These are phyloP conservation scores for Trachelus troglodyta DNA, from an alignment of 2,888 invertebrate genomes.

Conservation along the genomic window DNA sequence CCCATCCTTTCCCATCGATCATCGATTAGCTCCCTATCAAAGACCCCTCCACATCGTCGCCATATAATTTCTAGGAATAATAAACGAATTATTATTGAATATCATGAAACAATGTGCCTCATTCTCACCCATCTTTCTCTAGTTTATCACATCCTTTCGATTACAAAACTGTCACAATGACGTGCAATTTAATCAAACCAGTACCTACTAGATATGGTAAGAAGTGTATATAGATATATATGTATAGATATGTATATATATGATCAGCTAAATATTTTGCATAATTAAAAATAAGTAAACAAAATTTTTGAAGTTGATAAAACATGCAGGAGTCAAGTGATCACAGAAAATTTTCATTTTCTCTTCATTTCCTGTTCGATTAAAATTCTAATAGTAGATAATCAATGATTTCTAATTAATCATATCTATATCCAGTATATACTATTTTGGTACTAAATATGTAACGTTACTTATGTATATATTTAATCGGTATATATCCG, in stretches of 20 bases:
- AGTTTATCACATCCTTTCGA: neutral
- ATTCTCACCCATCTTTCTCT: conserved; percentile 3
- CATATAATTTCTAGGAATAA: conserved; percentile 56
- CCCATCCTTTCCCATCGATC: neutral
- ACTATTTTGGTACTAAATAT: neutral
- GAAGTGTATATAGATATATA: no score
- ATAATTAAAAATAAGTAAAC: neutral
- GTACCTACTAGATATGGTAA: neutral
- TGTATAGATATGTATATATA: no score
- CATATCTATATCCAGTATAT: no score
- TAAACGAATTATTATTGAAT: conserved; percentile 54
- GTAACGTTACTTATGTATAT: no score
- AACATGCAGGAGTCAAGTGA: neutral
- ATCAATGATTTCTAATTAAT: no score
- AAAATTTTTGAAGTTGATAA: neutral
- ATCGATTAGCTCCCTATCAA: neutral
- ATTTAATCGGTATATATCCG: no score
- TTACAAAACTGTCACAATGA: neutral
- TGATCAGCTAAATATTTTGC: no score
- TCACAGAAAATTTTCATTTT: neutral
- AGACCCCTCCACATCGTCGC: conserved; percentile 49
- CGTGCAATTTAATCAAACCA: neutral
- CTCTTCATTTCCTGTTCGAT: no score
- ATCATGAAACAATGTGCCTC: conserved; percentile 20
- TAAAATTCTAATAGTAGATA: no score